phyloP scores from a whole-genome alignment of 2,888 invertebrate species.

The Erynnis tages region DNA sequence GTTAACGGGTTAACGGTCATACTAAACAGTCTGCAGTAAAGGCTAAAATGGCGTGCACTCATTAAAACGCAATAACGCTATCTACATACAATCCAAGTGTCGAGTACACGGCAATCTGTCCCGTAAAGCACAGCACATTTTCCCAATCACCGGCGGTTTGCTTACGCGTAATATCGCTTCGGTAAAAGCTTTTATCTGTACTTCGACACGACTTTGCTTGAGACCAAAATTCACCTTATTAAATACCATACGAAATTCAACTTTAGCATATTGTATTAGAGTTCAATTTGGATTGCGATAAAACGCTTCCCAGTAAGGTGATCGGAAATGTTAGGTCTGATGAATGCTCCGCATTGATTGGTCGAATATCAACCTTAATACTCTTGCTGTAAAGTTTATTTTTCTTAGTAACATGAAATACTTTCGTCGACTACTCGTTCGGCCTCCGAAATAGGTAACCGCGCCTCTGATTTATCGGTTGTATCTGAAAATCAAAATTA shows the following conservation, averaged over 20 bases:
- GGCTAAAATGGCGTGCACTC: slow-evolving; percentile 9
- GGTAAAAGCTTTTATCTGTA: slow-evolving; percentile 19
- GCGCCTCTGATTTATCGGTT: no score
- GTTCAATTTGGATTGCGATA: neutral
- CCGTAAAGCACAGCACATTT: slow-evolving; percentile 16
- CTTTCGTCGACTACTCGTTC: neutral
- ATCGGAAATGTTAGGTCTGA: neutral
- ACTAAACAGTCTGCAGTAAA: neutral
- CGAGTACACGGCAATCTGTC: slow-evolving; percentile 12
- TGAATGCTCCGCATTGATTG: neutral
- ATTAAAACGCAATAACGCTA: slow-evolving; percentile 8
- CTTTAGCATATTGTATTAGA: neutral
- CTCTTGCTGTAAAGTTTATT: neutral
- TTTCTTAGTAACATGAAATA: neutral
- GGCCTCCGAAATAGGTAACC: neutral
- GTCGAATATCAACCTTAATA: neutral
- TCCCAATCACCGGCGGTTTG: slow-evolving; percentile 9
- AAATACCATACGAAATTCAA: neutral
- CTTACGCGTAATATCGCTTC: slow-evolving; percentile 5
- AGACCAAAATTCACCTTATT: slow-evolving; percentile 7
- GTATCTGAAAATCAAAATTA: neutral
- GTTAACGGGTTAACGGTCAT: no score
- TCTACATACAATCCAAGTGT: slow-evolving; percentile 2
- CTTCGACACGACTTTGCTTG: slow-evolving; percentile 15
- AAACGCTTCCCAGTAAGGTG: neutral